These are phyloP conservation scores for Drosophila pseudoananassae DNA, from an alignment of 1,140 invertebrate genomes.

Conservation along the genomic window DNA sequence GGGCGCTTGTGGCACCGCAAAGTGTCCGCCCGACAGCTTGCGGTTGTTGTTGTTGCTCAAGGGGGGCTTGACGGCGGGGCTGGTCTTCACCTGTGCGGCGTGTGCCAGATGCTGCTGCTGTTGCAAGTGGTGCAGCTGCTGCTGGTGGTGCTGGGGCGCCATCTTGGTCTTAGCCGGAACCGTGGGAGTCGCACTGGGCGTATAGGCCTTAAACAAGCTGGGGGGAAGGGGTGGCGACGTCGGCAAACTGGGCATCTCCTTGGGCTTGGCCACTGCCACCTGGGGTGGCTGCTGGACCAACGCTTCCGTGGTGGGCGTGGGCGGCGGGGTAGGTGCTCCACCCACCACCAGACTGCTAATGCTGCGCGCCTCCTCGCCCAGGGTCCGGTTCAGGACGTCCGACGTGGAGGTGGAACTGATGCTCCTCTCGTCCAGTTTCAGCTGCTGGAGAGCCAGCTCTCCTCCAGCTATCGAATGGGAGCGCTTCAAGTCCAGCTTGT, in stretches of 20 bases:
- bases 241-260: constrained; percentile 49
- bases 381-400: constrained; percentile 58
- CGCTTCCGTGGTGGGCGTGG: constrained; percentile 29
- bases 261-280: constrained; percentile 18
- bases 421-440: constrained; percentile 45
- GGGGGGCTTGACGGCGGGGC: constrained; percentile 19
- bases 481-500: constrained; percentile 70
- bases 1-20: constrained; percentile 69
- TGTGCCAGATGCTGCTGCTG: not conserved
- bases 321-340: constrained; percentile 14
- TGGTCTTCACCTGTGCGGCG: not conserved
- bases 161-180: not conserved
- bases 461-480: constrained; percentile 64
- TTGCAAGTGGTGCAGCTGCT: not conserved
- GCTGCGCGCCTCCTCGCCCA: constrained; percentile 65
- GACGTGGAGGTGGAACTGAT: constrained; percentile 1
- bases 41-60: constrained; percentile 46
- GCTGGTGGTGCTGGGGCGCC: not conserved
- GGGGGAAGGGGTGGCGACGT: constrained; percentile 77
- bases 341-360: constrained; percentile 64
- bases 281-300: constrained; percentile 13
- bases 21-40: constrained; percentile 50
- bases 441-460: constrained; percentile 50
- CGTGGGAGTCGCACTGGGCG: constrained; percentile 15
- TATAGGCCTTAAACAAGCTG: constrained; percentile 75